phyloP scores from a whole-genome alignment of 2,888 invertebrate genomes.

The Tachina grossa region DNA sequence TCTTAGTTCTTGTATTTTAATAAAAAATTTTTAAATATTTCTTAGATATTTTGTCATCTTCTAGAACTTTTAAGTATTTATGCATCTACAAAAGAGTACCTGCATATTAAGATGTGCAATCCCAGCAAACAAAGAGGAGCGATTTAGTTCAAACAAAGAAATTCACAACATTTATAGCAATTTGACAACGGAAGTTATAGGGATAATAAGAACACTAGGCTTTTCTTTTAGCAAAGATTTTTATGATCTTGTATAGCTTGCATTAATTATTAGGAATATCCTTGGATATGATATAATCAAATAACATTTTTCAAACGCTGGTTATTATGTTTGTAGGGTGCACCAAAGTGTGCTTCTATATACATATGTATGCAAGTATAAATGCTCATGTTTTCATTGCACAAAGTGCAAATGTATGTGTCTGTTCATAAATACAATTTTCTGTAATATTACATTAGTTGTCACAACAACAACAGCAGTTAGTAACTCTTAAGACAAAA shows the following conservation, averaged over 20 bases:
- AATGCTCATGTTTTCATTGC: neutral
- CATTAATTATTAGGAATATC: too few species aligned
- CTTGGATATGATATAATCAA: too few species aligned
- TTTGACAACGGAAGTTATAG: too few species aligned
- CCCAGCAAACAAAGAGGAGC: neutral
- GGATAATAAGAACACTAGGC: too few species aligned
- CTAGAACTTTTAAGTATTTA: neutral
- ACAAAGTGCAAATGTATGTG: constrained; percentile 41
- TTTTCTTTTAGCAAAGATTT: too few species aligned
- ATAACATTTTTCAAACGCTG: too few species aligned
- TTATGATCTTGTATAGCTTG: too few species aligned
- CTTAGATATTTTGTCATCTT: constrained; percentile 23
- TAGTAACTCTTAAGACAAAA: constrained; percentile 5
- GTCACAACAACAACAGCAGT: constrained; percentile 32
- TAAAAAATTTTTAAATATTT: constrained; percentile 5
- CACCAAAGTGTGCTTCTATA: neutral
- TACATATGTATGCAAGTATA: too few species aligned
- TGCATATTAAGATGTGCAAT: neutral
- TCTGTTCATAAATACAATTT: constrained; percentile 34
- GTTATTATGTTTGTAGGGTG: neutral
- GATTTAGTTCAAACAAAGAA: too few species aligned
- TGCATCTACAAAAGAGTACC: neutral
- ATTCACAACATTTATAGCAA: too few species aligned
- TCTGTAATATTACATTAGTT: constrained; percentile 39
- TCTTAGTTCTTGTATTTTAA: neutral